phyloP scores from a whole-genome alignment of 2,888 invertebrate species.

The Nudaria mundana region DNA sequence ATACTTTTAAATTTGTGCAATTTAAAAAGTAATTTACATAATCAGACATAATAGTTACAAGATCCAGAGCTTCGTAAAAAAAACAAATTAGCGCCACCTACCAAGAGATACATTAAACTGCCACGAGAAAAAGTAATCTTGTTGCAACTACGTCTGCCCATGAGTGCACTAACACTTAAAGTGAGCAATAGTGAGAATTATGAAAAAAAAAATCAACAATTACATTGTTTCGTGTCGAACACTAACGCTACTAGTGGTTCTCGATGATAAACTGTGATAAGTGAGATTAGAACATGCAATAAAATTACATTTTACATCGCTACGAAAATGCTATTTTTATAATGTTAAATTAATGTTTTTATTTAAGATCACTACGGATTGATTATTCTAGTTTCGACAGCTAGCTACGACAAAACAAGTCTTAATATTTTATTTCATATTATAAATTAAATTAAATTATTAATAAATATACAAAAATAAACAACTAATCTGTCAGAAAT shows the following conservation, averaged over 20 bases:
- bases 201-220: conserved; percentile 43
- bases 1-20: not conserved
- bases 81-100: conserved; percentile 34
- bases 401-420: too few species aligned
- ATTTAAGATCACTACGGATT: too few species aligned
- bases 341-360: too few species aligned
- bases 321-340: too few species aligned
- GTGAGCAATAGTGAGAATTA: conserved; percentile 3
- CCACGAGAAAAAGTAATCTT: conserved; percentile 7
- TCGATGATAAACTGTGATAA: conserved; percentile 18
- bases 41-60: conserved; percentile 9
- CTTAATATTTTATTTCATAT: too few species aligned
- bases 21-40: not conserved
- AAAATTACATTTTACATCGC: too few species aligned
- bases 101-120: conserved; percentile 17
- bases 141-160: conserved; percentile 1
- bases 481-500: too few species aligned
- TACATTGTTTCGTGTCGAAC: conserved; percentile 39
- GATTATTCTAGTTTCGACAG: too few species aligned
- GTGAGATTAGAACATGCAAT: conserved; percentile 9
- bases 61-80: conserved; percentile 46
- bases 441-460: too few species aligned
- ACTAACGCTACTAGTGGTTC: conserved; percentile 32
- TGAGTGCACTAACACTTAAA: conserved; percentile 18
- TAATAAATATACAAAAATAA: too few species aligned